Conservation (phyloP, 1,140 invertebrate genomes). For the Chrysopa pallens region DNA sequence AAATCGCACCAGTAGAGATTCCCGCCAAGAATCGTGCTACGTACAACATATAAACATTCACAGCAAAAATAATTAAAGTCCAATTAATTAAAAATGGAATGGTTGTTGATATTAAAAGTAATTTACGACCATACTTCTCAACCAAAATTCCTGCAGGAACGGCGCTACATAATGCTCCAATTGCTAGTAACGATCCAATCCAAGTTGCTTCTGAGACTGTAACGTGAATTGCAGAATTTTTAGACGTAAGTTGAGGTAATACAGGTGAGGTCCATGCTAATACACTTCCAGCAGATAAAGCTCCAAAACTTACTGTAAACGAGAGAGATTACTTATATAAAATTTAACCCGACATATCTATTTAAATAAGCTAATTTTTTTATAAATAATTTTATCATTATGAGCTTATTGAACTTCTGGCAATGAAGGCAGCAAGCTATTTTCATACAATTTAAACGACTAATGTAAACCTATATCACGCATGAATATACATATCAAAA, state of each 20-base stretch:
- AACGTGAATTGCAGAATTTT: slow-evolving; percentile 10
- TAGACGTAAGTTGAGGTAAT: slow-evolving; percentile 33
- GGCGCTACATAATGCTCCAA: slow-evolving; percentile 59
- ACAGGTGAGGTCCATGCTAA: slow-evolving; percentile 71
- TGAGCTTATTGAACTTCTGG: no score
- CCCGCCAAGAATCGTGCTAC: slow-evolving; percentile 59
- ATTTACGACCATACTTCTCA: slow-evolving; percentile 58
- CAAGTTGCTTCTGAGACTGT: slow-evolving; percentile 36
- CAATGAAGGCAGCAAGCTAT: no score
- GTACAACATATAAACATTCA: slow-evolving; percentile 38
- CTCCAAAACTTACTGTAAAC: slow-evolving; percentile 44
- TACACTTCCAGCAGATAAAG: slow-evolving; percentile 48
- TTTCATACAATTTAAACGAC: no score
- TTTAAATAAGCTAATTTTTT: no score
- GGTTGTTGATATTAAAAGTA: slow-evolving; percentile 45
- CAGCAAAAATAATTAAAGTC: slow-evolving; percentile 47
- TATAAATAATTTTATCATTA: no score
- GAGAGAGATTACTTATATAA: no score
- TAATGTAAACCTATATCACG: no score
- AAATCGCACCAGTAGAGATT: slow-evolving; percentile 53
- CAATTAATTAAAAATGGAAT: slow-evolving; percentile 62
- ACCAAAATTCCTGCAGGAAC: slow-evolving; percentile 48
- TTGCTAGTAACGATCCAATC: slow-evolving; percentile 56
- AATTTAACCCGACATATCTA: no score
- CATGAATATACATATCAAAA: no score